These are phyloP conservation scores for Hyles lineata DNA, from an alignment of 2,888 invertebrate genomes.

Conservation along the genomic window DNA sequence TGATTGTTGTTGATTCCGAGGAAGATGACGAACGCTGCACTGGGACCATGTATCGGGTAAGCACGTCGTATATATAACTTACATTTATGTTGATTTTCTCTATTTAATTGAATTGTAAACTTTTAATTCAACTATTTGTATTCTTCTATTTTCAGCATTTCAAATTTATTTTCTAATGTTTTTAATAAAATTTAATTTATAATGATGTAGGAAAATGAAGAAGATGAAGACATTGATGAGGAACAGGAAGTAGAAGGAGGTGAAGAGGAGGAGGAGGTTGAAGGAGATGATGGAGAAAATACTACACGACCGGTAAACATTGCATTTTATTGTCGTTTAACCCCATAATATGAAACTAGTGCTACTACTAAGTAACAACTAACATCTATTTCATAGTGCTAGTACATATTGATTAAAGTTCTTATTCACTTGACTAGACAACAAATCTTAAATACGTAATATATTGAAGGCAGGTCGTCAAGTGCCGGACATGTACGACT, in stretches of 20 bases:
- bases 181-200: neutral
- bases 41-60: constrained; percentile 83
- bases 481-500: too few species aligned
- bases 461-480: too few species aligned
- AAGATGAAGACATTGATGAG: constrained; percentile 79
- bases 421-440: too few species aligned
- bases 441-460: too few species aligned
- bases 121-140: too few species aligned
- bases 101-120: too few species aligned
- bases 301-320: constrained; percentile 61
- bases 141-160: too few species aligned
- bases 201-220: constrained; percentile 74
- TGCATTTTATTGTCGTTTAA: neutral
- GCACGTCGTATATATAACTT: neutral
- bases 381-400: too few species aligned
- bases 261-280: constrained; percentile 71
- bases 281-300: constrained; percentile 70
- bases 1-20: constrained; percentile 92
- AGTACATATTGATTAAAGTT: too few species aligned
- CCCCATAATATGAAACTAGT: neutral
- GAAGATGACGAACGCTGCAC: constrained; percentile 89
- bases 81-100: too few species aligned
- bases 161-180: neutral
- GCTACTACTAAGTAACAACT: too few species aligned
- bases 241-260: constrained; percentile 80